Evolutionary conservation across 2,797 vertebrate species (phyloP), one percentile per base, ranked within the genome.

Genomic region (Lophius americanus): DNA sequence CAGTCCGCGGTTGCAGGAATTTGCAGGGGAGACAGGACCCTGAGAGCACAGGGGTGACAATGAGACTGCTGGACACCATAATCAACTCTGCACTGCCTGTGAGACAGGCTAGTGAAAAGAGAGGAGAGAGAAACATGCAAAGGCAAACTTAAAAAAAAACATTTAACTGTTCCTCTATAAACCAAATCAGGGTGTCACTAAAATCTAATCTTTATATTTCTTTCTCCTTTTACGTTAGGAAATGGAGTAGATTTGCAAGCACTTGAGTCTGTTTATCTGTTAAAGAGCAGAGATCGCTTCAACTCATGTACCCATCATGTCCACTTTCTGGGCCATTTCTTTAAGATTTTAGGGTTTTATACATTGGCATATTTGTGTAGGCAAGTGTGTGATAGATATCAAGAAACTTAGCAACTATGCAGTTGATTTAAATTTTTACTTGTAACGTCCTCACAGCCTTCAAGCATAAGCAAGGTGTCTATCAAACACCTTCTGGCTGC

Each of bases 131-230:
- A 49, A 76, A 58, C 91, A 93, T 1, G 85, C 86, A 71, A 74
- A 85, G 91, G 88, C 94, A 78, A 92, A 94, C 93, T 91, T 90
- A 82, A 84, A 91, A 92, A 85, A 76, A 82, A 88, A 87, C 90
- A 93, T 92, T 90, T 92, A 93, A 89, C 89, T 92, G 91, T 91
- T 93, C 90, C 94, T 95, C 93, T 94, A 92, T 91, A 92, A 92
- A 95, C 91, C 93, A 95, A 94, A 96, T 94, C 94, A 95, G 93
- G 92, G 93, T 94, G 93, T 94, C 94, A 94, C 95, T 88, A 92
- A 94, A 93, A 93, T 93, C 92, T 91, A 95, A 94, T 93, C 93
- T 95, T 84, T 94, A 87, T 92, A 94, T 95, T 95, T 92, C 85
- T 92, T 94, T 90, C 77, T 88, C 77, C 82, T 84, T 87, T 89